These are phyloP conservation scores for Branchinecta lindahli DNA, from an alignment of 1,140 invertebrate genomes.

Conservation along the genomic window DNA sequence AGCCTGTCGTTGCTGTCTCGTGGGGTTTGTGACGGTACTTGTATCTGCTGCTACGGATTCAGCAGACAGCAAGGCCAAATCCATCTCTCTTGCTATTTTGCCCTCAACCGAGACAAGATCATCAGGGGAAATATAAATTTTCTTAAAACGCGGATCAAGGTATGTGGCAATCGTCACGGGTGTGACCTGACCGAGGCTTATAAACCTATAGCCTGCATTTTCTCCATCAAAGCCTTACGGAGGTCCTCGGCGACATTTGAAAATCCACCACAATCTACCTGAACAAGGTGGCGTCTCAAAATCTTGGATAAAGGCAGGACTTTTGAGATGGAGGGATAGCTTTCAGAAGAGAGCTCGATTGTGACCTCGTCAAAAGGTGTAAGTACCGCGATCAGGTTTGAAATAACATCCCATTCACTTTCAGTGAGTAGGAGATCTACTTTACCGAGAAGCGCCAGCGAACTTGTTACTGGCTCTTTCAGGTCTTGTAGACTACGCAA, in stretches of 20 bases:
- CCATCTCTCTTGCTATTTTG: slow-evolving; percentile 5
- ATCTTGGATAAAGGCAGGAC: slow-evolving; percentile 4
- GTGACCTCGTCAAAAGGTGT: background rate
- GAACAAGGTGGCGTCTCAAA: slow-evolving; percentile 4
- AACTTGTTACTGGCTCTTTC: slow-evolving; percentile 8
- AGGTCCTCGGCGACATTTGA: background rate
- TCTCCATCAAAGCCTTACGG: background rate
- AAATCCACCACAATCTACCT: slow-evolving; percentile 1
- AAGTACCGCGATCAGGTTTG: slow-evolving; percentile 4
- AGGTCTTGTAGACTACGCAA: slow-evolving; percentile 5
- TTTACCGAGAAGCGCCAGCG: slow-evolving; percentile 4
- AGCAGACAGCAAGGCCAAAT: slow-evolving; percentile 1
- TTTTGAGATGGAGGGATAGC: slow-evolving; percentile 5
- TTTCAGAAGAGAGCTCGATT: slow-evolving; percentile 1
- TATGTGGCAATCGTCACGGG: slow-evolving; percentile 4
- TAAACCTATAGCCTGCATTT: slow-evolving; percentile 9
- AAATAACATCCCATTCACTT: slow-evolving; percentile 1
- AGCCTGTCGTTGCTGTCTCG: background rate
- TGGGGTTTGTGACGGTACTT: slow-evolving; percentile 2
- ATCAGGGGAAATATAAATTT: background rate
- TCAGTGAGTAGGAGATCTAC: background rate
- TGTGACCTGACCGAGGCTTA: slow-evolving; percentile 7
- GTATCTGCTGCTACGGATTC: background rate
- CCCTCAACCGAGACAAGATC: background rate
- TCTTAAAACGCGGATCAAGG: background rate